Evolutionary conservation across 2,888 invertebrate genomes (phyloP), one percentile per base, ranked within the genome.

Genomic region (Esperia sulphurella): DNA sequence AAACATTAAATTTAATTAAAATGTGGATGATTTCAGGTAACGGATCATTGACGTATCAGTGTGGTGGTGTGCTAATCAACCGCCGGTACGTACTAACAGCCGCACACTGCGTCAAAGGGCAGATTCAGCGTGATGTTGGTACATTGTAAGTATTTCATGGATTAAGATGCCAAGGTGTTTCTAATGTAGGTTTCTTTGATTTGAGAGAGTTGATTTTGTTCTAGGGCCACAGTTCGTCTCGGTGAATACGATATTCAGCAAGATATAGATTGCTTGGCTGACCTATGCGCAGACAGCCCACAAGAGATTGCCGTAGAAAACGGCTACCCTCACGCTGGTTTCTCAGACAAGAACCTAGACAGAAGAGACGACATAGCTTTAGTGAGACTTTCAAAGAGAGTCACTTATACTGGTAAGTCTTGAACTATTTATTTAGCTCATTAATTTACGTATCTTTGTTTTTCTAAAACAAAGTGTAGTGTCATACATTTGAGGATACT

Each of bases 231-330:
- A 12, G 52, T 50, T 21, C 49, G 52, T 9, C 75, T 94, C 37
- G 94, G 94, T 0, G 94, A 94, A 75, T 93, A 93, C 61, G 92
- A 94, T 63, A 91, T 88, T 0, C 90, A 91, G 56, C 91, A 88
- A 0, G 90, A 91, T 35, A 76, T 88, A 0, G 94, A 94, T 63
- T 94, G 94, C 69, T 77, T 90, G 14, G 68, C 84, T 63, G 57
- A 71, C 51, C 48, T 80, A 6, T 96, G 95, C 62, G 92, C 95
- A 0, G 93, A 93, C 42, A 88, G 91, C 0, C 91, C 92, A 0
- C 71, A 94, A 54, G 92, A 94, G 53, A 89, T 94, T 14, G 80
- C 84, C 0, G 90, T 94, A 1, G 92, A 92, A 28, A 83, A 91
- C n/a, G 83, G 90, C 0, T 91, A 93, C 42, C 90, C 93, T 0